Base-by-base conservation (phyloP, 2,888 invertebrate genomes). In the Carterocephalus palaemon region DNA sequence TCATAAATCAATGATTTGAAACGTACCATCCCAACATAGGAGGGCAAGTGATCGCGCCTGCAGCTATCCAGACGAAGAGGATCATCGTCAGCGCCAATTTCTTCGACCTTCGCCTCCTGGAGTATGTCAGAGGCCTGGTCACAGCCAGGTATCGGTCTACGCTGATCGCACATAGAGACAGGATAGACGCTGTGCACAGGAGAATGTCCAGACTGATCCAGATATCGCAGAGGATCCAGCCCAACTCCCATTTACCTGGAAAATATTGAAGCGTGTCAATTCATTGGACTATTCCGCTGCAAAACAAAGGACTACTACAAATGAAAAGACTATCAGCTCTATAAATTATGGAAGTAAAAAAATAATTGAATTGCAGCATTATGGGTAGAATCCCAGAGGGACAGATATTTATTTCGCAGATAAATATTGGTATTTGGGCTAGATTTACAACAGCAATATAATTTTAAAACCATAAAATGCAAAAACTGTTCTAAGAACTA, bases 141-240 rank as follows among this genome's bases (percentile, higher is more conserved):
- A 98, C 97, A 10, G 98, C 98, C 57, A 98, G 88, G 78, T 98
- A 98, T 57, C 93, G 89, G 78, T 95, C 94, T 51, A 97, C 91
- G 62, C 95, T 95, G 79, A 98, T 97, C 43, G 96, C 97, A 70
- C 96, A 96, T 49, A 97, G 88, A 59, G 96, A 96, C 20, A 97
- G 88, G 64, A 97, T 97, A 46, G 96, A 96, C 0, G 97, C 95
- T 0, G 97, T 97, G 80, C 97, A 97, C 38, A 98, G 90, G 52
- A 97, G 91, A 40, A 98, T 95, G 77, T 98, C 98, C 81, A 90
- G 89, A 60, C 96, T 97, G 53, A 97, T 93, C 98, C 97, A 98
- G 53, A 95, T 92, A 69, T 95, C 93, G 70, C 95, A 94, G 32
- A 96, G 90, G 52, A 96, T 90, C 89, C 95, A 92, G 24, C 97